Conservation (phyloP, 2,113 vertebrate species). For the Carlito syrichta region DNA sequence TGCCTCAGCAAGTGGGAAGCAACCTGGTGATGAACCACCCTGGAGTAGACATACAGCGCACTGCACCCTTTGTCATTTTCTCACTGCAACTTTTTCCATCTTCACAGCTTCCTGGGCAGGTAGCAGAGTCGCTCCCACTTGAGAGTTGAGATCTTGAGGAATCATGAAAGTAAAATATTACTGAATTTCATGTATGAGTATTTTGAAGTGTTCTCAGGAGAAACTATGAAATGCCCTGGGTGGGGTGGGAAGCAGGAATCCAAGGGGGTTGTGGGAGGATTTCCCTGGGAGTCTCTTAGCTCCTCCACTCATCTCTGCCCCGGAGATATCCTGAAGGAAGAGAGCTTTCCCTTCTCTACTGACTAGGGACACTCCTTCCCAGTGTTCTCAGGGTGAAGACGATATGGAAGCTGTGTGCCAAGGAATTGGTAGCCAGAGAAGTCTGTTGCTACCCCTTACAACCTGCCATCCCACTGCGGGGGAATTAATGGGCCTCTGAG, state of each 20-base stretch:
- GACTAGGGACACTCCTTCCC: neutral
- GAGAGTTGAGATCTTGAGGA: neutral
- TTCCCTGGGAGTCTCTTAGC: neutral
- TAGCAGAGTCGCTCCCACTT: neutral
- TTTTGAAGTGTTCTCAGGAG: neutral
- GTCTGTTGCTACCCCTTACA: neutral
- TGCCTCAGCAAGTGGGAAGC: neutral
- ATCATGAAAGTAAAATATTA: neutral
- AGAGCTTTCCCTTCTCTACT: neutral
- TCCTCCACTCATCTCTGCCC: neutral
- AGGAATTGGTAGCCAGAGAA: neutral
- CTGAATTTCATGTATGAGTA: neutral
- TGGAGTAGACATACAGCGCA: fast-evolving
- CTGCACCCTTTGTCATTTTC: neutral
- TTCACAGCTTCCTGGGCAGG: neutral
- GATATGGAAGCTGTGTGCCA: neutral
- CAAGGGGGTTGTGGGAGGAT: neutral
- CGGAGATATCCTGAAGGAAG: neutral
- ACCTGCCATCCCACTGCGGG: neutral
- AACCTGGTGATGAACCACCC: fast-evolving
- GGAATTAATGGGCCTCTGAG: neutral
- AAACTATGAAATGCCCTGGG: neutral
- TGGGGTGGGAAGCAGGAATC: neutral
- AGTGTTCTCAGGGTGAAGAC: neutral
- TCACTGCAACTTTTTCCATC: neutral